These are phyloP conservation scores for Metopia argyrocephala DNA, from an alignment of 2,888 invertebrate genomes.

Conservation along the genomic window DNA sequence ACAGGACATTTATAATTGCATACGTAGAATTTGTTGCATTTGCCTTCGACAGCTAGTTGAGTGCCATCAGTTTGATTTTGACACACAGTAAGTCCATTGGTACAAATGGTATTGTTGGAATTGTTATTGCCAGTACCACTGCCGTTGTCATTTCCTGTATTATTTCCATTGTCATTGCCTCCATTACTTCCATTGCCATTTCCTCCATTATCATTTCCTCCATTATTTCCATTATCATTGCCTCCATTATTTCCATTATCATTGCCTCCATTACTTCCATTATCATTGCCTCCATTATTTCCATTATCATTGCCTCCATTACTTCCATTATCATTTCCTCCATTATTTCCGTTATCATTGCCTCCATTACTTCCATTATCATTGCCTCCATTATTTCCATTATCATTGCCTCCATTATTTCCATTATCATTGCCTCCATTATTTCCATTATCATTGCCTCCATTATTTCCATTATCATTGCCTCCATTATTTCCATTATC, in stretches of 20 bases:
- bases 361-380: too few species aligned
- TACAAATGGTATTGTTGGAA: not conserved
- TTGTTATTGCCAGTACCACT: not conserved
- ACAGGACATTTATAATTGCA: slow-evolving; percentile 58
- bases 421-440: not conserved
- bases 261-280: too few species aligned
- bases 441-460: not conserved
- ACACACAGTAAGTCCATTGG: slow-evolving; percentile 19
- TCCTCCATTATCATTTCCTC: not conserved
- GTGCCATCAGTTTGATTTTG: slow-evolving; percentile 13
- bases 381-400: too few species aligned
- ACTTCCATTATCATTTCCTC: too few species aligned
- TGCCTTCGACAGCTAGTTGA: slow-evolving; percentile 42
- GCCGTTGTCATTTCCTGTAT: not conserved
- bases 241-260: too few species aligned
- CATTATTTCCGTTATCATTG: too few species aligned
- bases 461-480: not conserved
- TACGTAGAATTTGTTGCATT: slow-evolving; percentile 63
- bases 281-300: too few species aligned
- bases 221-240: not conserved
- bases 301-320: too few species aligned
- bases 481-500: not conserved
- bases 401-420: too few species aligned
- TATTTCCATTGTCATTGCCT: not conserved
- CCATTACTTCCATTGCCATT: not conserved